Conservation (phyloP, 37 sponge, comb jelly and placozoan species). For the Ianthella basta region DNA sequence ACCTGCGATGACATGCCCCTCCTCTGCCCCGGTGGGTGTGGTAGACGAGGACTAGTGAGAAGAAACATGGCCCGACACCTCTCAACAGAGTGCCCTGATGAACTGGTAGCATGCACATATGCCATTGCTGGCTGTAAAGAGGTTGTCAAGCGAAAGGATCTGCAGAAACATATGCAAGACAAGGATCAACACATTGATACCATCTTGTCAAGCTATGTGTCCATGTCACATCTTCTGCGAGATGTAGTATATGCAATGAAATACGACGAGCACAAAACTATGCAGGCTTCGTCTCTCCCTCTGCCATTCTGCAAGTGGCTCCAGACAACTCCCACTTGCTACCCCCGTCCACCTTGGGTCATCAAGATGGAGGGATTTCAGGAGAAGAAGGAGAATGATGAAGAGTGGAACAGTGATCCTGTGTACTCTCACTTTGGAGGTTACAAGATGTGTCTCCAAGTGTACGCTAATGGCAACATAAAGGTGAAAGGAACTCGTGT, state of each 20-base stretch:
- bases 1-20: constrained; percentile 8
- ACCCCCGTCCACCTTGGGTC: constrained; percentile 17
- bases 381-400: constrained; percentile 6
- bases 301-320: constrained; percentile 13
- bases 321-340: constrained; percentile 14
- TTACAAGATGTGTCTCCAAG: constrained; percentile 42
- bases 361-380: constrained; percentile 7
- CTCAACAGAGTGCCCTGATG: constrained; percentile 26
- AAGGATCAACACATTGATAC: not conserved
- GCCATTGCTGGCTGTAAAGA: constrained; percentile 47
- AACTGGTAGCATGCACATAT: constrained; percentile 49
- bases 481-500: constrained; percentile 29
- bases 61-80: constrained; percentile 30
- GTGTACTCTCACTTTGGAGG: constrained; percentile 58
- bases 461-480: constrained; percentile 26
- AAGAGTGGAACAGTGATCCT: constrained; percentile 44
- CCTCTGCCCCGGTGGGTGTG: constrained; percentile 19
- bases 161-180: not conserved
- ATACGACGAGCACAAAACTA: no score
- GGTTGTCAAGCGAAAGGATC: not conserved
- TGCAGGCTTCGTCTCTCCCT: not conserved
- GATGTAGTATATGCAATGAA: no score
- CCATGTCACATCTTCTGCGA: no score
- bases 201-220: no score
- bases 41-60: not conserved